These are phyloP conservation scores for Phoenicopterus ruber DNA, from an alignment of 2,113 vertebrate species.

Conservation along the genomic window DNA sequence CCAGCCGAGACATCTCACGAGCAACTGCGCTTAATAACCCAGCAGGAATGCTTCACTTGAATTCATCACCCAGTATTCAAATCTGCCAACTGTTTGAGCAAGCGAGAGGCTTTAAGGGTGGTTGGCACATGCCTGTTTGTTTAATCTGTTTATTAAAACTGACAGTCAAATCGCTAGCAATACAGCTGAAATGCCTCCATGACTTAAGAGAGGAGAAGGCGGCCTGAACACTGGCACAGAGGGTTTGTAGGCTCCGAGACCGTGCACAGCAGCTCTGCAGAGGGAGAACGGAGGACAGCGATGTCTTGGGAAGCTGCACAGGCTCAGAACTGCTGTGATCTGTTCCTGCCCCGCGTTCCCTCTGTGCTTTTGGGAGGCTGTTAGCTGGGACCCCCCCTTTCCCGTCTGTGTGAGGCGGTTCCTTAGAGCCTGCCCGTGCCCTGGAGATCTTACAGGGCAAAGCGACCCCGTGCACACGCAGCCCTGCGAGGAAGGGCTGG, in stretches of 20 bases:
- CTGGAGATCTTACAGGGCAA: accelerated
- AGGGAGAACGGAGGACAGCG: background rate
- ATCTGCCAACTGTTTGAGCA: background rate
- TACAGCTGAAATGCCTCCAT: background rate
- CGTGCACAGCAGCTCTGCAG: background rate
- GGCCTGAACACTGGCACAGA: background rate
- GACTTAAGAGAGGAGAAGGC: background rate
- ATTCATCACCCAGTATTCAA: background rate
- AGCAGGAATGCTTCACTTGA: background rate
- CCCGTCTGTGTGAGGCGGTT: accelerated
- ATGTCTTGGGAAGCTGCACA: background rate
- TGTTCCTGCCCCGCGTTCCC: background rate
- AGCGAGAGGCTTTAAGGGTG: background rate
- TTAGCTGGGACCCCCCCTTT: accelerated
- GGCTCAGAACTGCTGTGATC: accelerated
- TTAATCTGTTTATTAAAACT: background rate
- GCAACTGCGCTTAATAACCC: accelerated
- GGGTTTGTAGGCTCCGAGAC: accelerated
- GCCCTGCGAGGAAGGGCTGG: background rate
- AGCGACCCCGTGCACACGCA: background rate
- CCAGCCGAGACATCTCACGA: background rate
- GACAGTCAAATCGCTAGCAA: background rate
- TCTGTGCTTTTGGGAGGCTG: background rate
- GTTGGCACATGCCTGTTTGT: background rate
- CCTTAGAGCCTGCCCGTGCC: background rate